Conservation (phyloP, 2,113 vertebrate genomes). For the Peromyscus polionotus region DNA sequence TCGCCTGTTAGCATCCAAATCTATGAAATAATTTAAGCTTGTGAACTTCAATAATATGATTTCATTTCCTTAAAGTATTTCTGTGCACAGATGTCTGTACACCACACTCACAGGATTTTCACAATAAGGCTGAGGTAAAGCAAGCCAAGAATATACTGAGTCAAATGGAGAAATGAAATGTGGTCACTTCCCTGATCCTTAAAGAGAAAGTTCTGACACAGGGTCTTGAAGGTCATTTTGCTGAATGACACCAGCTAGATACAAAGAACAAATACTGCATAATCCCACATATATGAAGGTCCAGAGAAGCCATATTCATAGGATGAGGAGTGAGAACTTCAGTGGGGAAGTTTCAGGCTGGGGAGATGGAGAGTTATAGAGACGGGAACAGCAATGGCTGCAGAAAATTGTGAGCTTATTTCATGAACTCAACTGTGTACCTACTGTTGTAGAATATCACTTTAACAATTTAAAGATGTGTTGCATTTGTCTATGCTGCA, state of each 20-base stretch:
- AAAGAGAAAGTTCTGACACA: background rate
- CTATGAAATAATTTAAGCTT: constrained; percentile 81
- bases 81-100: background rate
- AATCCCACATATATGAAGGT: rapidly evolving
- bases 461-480: background rate
- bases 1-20: constrained; percentile 99
- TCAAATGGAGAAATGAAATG: rapidly evolving
- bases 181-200: background rate
- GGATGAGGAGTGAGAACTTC: background rate
- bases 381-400: rapidly evolving
- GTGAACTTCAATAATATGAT: background rate
- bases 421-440: background rate
- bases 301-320: rapidly evolving
- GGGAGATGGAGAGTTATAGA: background rate
- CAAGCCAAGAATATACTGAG: rapidly evolving
- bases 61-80: background rate
- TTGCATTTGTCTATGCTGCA: no score
- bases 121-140: background rate
- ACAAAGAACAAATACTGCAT: background rate
- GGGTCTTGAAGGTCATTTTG: rapidly evolving
- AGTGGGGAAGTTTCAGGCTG: background rate
- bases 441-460: background rate
- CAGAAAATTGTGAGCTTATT: rapidly evolving
- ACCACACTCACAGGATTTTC: rapidly evolving
- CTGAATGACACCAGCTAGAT: background rate